A percentile compares a stretch with the other conserved stretches of the same genome.
These are phyloP conservation scores for Thamnaconus septentrionalis DNA, from an alignment of 2,113 vertebrate genomes.

Conservation along the genomic window DNA sequence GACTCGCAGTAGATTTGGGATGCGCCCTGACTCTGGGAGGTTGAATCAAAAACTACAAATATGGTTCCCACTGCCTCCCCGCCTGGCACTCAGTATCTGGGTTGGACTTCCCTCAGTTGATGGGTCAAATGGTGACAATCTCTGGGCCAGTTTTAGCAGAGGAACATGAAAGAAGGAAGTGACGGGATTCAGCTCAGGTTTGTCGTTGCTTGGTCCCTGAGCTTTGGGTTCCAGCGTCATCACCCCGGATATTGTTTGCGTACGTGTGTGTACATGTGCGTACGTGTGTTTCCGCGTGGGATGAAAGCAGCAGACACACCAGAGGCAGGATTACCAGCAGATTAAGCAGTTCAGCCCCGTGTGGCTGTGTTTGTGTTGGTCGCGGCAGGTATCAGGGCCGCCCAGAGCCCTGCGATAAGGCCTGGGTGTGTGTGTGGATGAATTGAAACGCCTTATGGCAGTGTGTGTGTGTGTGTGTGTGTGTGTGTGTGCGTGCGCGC, in stretches of 20 bases:
- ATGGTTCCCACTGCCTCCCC: no score
- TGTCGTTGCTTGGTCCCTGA: no score
- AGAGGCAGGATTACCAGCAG: conserved; percentile 24
- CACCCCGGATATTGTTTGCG: no score
- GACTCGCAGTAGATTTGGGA: no score
- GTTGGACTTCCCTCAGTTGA: no score
- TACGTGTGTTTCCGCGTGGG: not conserved
- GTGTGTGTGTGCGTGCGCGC: not conserved
- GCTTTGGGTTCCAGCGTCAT: not conserved
- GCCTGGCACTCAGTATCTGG: no score
- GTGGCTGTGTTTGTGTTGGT: conserved; percentile 4
- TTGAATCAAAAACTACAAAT: no score
- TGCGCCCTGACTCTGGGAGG: no score
- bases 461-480: conserved; percentile 11
- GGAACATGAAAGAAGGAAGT: conserved; percentile 12
- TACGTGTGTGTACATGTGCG: not conserved
- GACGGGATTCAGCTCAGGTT: not conserved
- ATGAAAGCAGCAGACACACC: conserved; percentile 6
- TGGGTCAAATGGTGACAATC: no score
- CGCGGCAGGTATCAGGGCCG: conserved; percentile 18
- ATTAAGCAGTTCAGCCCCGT: conserved; percentile 3
- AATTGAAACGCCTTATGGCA: conserved; percentile 18
- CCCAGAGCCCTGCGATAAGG: conserved; percentile 12
- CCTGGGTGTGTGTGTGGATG: conserved; percentile 5
- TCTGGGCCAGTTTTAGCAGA: no score